Conservation (phyloP, 2,797 vertebrate species). For the Scomberomorus guttatus region DNA sequence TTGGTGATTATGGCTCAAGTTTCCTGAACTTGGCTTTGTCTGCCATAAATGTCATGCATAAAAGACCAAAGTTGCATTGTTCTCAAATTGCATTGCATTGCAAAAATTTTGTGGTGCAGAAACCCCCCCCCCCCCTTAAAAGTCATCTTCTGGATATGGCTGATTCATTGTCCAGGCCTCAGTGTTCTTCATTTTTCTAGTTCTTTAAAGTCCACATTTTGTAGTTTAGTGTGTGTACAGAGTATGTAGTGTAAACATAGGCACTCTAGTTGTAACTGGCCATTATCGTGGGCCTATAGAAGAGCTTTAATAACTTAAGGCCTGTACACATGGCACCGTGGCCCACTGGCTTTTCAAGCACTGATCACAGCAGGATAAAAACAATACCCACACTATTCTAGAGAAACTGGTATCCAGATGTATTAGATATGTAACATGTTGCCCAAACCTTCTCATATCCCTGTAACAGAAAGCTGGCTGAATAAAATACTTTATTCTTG, state of each 20-base stretch:
- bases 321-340: slow-evolving; percentile 20
- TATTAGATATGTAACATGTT: not conserved
- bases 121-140: not conserved
- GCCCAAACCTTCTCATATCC: slow-evolving; percentile 7
- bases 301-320: slow-evolving; percentile 30
- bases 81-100: slow-evolving; percentile 59
- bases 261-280: slow-evolving; percentile 51
- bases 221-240: not conserved
- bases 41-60: slow-evolving; percentile 54
- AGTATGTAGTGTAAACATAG: slow-evolving; percentile 66
- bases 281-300: slow-evolving; percentile 8
- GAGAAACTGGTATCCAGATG: not conserved
- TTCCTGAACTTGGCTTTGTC: slow-evolving; percentile 62
- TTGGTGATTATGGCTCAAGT: slow-evolving; percentile 66
- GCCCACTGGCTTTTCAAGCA: slow-evolving; percentile 26
- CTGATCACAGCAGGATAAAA: slow-evolving; percentile 16
- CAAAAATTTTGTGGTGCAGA: slow-evolving; percentile 42
- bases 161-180: slow-evolving; percentile 8
- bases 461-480: slow-evolving; percentile 1
- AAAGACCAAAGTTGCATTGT: slow-evolving; percentile 58
- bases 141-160: slow-evolving; percentile 6
- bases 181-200: not conserved
- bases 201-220: not conserved
- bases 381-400: not conserved
- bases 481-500: slow-evolving; percentile 21